A percentile compares a stretch with the other conserved stretches of the same genome.
Evolutionary conservation across 2,888 invertebrate species (phyloP).

Genomic region (Esperia sulphurella): DNA sequence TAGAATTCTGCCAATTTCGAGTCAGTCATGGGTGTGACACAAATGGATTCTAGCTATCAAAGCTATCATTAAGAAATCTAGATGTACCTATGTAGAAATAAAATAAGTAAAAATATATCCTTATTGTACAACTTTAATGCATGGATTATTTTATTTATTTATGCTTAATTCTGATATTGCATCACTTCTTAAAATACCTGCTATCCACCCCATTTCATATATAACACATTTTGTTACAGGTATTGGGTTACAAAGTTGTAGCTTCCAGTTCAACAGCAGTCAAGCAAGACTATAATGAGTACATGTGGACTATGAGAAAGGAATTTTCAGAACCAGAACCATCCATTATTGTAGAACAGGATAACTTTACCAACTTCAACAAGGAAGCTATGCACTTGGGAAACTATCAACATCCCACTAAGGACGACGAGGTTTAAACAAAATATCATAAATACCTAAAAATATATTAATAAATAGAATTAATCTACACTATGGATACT

Average conservation of each 20-base stretch:
- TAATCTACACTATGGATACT: slow-evolving; percentile 52
- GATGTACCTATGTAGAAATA: too few relatives aligned
- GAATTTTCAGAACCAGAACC: slow-evolving; percentile 92
- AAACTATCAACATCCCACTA: slow-evolving; percentile 59
- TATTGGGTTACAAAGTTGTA: slow-evolving; percentile 92
- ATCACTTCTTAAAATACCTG: neutral
- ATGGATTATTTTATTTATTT: too few relatives aligned
- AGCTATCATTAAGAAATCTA: too few relatives aligned
- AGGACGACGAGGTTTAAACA: slow-evolving; percentile 68
- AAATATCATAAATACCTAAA: slow-evolving; percentile 18
- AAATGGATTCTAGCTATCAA: too few relatives aligned
- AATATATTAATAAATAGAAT: slow-evolving; percentile 15
- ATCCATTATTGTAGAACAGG: slow-evolving; percentile 79
- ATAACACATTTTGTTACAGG: slow-evolving; percentile 57
- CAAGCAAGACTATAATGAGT: slow-evolving; percentile 93
- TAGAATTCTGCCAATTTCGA: too few relatives aligned
- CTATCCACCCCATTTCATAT: neutral
- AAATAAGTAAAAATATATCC: too few relatives aligned
- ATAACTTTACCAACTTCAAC: slow-evolving; percentile 81
- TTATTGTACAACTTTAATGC: too few relatives aligned
- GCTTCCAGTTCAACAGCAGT: slow-evolving; percentile 92
- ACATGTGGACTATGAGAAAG: slow-evolving; percentile 96
- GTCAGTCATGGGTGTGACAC: too few relatives aligned
- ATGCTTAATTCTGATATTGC: too few relatives aligned
- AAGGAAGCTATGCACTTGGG: slow-evolving; percentile 77